Base-by-base conservation (phyloP, 2,888 invertebrate species). In the Cheilosia urbana region DNA sequence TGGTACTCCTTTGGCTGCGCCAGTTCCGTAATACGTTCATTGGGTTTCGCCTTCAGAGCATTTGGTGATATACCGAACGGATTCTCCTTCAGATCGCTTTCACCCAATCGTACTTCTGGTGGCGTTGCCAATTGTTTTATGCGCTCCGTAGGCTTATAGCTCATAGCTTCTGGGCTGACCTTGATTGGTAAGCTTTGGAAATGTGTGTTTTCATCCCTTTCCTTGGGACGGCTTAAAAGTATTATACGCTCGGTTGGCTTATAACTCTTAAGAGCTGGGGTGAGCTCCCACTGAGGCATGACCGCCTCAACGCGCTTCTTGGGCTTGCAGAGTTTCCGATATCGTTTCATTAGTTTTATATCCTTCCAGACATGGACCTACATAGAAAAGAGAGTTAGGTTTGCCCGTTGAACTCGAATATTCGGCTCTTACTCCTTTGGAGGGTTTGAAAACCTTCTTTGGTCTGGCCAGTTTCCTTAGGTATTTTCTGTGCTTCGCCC, bases 41-140 rank as follows among this genome's bases (percentile, higher is more conserved):
- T 90, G 7, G 93, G 88, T 82, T 92, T 92, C 75, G 93, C 93
- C 84, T 93, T 94, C n/a, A 94, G 89, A 0, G 94, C 94, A 73
- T 91, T 92, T 13, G 92, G 92, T 0, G 92, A 90, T 21, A 94
- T 92, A 2, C 90, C 89, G 87, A 93, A 94, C 0, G 93, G 93
- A 90, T 94, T 93, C 47, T 92, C 93, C 87, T 93, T 93, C 4
- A 92, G 87, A 69, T 93, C 93, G 9, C 90, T 90, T 13, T 92
- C 90, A 1, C 89, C 90, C 60, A 90, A 90, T n/a, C 91, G 90
- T 45, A 87, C 87, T 0, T 71, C 71, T 3, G 71, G 71, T 4
- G 51, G 19, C 4, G 71, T 71, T 21, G 71, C 60, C 27, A 71
- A 40, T 58, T 60, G 7, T 11, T 71, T 71, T 21, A 71, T 71